Evolutionary conservation across 2,113 vertebrate species (phyloP).

Genomic region (Oreochromis niloticus): DNA sequence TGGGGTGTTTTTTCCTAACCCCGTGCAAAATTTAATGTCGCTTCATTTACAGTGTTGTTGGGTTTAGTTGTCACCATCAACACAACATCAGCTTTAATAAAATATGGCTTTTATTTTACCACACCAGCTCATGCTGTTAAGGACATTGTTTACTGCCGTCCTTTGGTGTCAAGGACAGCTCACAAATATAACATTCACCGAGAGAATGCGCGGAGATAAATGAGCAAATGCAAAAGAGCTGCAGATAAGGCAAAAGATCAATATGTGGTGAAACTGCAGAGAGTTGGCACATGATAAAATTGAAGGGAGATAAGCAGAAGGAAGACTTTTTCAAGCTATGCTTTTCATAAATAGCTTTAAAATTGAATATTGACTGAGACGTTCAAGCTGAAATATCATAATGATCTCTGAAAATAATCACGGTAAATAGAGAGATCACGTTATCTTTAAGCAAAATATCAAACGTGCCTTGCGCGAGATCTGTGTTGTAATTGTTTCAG

Average conservation of each 20-base stretch:
- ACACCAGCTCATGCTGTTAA: not conserved
- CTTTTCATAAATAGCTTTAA: not conserved
- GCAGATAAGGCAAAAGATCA: not conserved
- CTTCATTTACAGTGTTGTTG: not conserved
- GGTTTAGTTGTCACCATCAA: not conserved
- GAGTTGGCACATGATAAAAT: not conserved
- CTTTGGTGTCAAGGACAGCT: not conserved
- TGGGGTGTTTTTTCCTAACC: not conserved
- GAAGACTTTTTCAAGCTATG: not conserved
- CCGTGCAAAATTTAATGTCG: not conserved
- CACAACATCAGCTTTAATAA: not conserved
- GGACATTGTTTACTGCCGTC: not conserved
- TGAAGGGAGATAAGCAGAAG: not conserved
- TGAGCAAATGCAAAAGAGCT: not conserved
- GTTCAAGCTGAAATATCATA: not conserved
- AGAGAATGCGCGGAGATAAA: not conserved
- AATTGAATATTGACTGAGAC: not conserved
- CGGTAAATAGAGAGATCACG: not conserved
- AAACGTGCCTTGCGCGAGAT: accelerated
- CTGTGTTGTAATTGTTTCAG: not conserved
- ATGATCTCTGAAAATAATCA: not conserved
- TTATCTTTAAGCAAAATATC: not conserved
- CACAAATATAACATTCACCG: not conserved
- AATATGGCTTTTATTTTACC: not conserved
- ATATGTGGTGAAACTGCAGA: not conserved